Evolutionary conservation across 2,113 vertebrate genomes (phyloP).

Genomic region (Rattus norvegicus): GRCr8 NC_086020.1:192652001-192652500

Average conservation of each 20-base stretch:
- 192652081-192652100: background rate
- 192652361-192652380: background rate
- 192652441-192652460: background rate
- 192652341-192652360: background rate
- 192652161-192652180: background rate
- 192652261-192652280: background rate
- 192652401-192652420: background rate
- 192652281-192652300: background rate
- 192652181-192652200: background rate
- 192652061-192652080: constrained; percentile 32
- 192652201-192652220: background rate
- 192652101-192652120: background rate
- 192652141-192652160: background rate
- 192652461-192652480: background rate
- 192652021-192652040: constrained; percentile 70
- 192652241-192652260: background rate
- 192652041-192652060: constrained; percentile 14
- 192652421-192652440: background rate
- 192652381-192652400: background rate
- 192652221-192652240: background rate
- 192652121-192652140: background rate
- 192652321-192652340: background rate
- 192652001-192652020: constrained; percentile 55
- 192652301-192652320: background rate
- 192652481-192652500: background rate